Evolutionary conservation across 1,140 invertebrate species (phyloP).

Genomic region (Bombus breviceps): DNA sequence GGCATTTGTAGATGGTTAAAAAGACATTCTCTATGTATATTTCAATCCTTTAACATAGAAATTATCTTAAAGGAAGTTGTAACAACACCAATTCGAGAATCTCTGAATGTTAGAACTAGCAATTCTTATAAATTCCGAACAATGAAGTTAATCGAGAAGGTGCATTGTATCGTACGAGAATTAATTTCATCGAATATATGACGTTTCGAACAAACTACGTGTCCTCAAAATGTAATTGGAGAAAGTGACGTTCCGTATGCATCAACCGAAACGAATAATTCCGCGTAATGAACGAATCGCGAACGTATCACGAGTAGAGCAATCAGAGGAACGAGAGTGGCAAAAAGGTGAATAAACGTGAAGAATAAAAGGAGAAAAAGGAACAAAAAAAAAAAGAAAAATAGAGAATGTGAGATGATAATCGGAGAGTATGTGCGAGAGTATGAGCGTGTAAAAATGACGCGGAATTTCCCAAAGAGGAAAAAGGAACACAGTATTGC

Average conservation of each 20-base stretch:
- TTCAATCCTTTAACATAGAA: too few species aligned
- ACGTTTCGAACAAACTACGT: neutral
- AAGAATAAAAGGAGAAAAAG: neutral
- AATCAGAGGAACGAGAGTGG: neutral
- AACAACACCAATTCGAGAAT: too few species aligned
- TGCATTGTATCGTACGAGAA: too few species aligned
- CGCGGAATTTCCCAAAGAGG: conserved; percentile 47
- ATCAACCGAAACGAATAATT: neutral
- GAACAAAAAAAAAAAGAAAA: neutral
- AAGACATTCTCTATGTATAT: too few species aligned
- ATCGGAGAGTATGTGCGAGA: neutral
- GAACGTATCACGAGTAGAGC: neutral
- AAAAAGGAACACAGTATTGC: conserved; percentile 79
- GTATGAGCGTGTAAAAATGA: conserved; percentile 42
- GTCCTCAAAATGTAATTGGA: neutral
- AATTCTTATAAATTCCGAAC: too few species aligned
- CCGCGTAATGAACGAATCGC: conserved; percentile 4
- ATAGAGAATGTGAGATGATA: neutral
- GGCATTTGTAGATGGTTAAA: too few species aligned
- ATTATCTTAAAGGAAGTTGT: too few species aligned
- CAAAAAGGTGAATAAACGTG: neutral
- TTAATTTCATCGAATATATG: too few species aligned
- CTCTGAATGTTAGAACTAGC: too few species aligned
- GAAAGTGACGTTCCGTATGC: too few species aligned
- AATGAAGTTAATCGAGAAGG: too few species aligned